A percentile compares a stretch with the other conserved stretches of the same genome.
Conservation (phyloP, 2,888 invertebrate genomes). For the Lithophane semibrunnea region DNA sequence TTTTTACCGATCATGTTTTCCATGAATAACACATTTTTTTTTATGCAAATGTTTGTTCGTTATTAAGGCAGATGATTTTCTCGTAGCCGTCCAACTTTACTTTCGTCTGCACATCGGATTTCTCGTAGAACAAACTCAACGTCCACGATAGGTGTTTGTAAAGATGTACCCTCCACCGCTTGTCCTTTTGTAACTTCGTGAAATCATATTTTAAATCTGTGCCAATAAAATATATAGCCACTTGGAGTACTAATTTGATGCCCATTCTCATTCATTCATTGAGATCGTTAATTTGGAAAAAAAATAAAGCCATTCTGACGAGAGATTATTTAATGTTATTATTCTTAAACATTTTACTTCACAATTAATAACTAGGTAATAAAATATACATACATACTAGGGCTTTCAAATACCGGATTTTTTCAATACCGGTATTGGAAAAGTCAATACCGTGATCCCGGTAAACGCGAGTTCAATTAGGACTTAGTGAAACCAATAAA, state of each 20-base stretch:
- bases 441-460: too few species aligned
- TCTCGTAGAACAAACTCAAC: too few species aligned
- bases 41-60: too few species aligned
- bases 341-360: not conserved
- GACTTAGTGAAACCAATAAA: too few species aligned
- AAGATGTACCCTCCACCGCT: conserved; percentile 69
- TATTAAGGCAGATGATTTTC: conserved; percentile 17
- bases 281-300: too few species aligned
- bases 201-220: conserved; percentile 46
- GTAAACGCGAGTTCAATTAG: too few species aligned
- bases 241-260: not conserved
- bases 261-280: not conserved
- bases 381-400: not conserved
- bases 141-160: conserved; percentile 14
- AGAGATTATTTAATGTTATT: not conserved
- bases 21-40: conserved; percentile 11
- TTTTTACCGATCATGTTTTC: conserved; percentile 12
- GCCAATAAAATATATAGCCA: not conserved
- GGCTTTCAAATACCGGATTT: too few species aligned
- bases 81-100: conserved; percentile 27
- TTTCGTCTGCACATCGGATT: not conserved
- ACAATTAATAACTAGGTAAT: not conserved
- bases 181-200: conserved; percentile 50
- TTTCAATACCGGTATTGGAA: too few species aligned
- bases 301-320: not conserved